A percentile compares a stretch with the other conserved stretches of the same genome.
phyloP scores from a whole-genome alignment of 2,113 vertebrate species.

The Ceyx cyanopectus region DNA sequence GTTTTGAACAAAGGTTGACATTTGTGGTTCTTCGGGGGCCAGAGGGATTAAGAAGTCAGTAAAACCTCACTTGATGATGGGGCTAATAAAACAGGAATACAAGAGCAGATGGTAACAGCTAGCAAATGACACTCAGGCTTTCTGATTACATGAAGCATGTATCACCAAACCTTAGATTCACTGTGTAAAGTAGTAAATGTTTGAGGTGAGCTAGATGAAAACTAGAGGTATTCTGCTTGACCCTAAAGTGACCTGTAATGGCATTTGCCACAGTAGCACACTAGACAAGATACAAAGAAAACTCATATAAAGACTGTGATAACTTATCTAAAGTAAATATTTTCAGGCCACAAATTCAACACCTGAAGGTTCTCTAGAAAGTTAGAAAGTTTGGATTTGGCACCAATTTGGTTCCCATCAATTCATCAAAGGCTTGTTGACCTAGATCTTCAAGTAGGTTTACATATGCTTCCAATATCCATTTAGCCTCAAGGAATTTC shows the following conservation, averaged over 20 bases:
- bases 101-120: constrained; percentile 42
- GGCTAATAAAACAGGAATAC: constrained; percentile 55
- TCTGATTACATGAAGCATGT: background rate
- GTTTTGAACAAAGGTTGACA: constrained; percentile 66
- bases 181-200: background rate
- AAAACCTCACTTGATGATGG: constrained; percentile 56
- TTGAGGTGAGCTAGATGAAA: constrained; percentile 8
- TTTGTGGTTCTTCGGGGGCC: constrained; percentile 61
- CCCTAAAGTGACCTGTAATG: background rate
- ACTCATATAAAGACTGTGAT: background rate
- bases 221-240: background rate
- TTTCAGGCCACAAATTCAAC: background rate
- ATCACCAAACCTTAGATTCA: background rate
- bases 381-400: constrained; percentile 3
- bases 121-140: background rate
- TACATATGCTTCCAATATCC: constrained; percentile 45
- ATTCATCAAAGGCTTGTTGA: constrained; percentile 4
- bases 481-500: constrained; percentile 42
- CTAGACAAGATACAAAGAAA: background rate
- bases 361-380: constrained; percentile 10
- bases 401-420: constrained; percentile 3
- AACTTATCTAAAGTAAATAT: constrained; percentile 13
- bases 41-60: constrained; percentile 58
- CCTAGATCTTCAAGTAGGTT: constrained; percentile 8
- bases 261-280: background rate